Base-by-base conservation (phyloP, 2,113 vertebrate species). In the Shinisaurus crocodilurus region DNA sequence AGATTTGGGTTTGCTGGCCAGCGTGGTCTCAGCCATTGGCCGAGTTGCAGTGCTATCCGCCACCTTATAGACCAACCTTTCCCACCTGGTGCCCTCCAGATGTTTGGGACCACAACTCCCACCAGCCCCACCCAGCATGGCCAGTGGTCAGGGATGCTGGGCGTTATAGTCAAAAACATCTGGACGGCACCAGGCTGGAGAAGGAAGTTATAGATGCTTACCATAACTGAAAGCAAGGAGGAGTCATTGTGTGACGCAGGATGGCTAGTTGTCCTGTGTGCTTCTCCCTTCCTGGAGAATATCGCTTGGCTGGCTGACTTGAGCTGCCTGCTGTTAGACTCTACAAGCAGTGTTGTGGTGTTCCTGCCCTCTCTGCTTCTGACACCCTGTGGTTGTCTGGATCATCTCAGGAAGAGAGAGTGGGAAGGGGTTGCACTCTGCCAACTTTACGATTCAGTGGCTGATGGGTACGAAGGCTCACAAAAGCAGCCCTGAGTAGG, bases 391-490 rank as follows among this genome's bases (percentile, higher is more conserved):
- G 20, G 27, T 50, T 10, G 43, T 50, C 23, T 50, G 10, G 27
- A 50, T 80, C 77, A 45, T 50, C 45, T 32, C 13, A 13, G 10
- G 60, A 29, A 40, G n/a, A 25, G 10, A 43, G 0, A 43, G n/a
- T 3, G 32, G 6, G 60, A 34, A 45, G 6, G 40, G 15, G 32
- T 3, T 15, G 32, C 3, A 13, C 34, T n/a, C 54, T 82, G n/a
- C 3, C 50, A 82, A 82, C 16, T n/a, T n/a, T n/a, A 43, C 18
- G 54, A 57, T 37, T 63, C 54, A 27, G 9, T 1, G 60, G 23
- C 37, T 76, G 88, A 16, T 1, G 75, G 72, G 82, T 90, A 92
- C 16, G 91, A 72, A 82, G 77, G 20, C 50, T 92, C 57, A 3
- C 1, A 72, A 90, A 92, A 88, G 5, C 6, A 20, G 37, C 70